phyloP scores from a whole-genome alignment of 2,797 vertebrate species.

The Pangasius macronema region DNA sequence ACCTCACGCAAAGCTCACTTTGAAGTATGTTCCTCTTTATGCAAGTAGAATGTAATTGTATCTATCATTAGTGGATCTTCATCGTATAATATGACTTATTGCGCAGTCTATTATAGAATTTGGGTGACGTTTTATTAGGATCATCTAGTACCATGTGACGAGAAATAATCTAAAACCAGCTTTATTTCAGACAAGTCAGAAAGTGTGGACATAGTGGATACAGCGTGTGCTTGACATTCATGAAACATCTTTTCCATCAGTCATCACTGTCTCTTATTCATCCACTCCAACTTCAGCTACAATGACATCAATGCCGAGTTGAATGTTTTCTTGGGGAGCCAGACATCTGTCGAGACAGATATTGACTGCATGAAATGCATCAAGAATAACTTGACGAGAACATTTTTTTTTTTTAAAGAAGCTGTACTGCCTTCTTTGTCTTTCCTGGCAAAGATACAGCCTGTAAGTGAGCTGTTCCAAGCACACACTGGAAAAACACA shows the following conservation, averaged over 20 bases:
- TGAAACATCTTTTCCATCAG: slow-evolving; percentile 32
- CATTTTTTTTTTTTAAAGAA: neutral
- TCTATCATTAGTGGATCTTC: neutral
- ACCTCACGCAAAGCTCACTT: neutral
- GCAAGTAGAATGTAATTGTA: neutral
- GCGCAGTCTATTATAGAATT: neutral
- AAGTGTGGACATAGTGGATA: neutral
- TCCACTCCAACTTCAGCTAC: slow-evolving; percentile 33
- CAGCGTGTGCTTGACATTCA: neutral
- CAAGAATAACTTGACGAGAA: slow-evolving; percentile 30
- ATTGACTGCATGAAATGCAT: slow-evolving; percentile 24
- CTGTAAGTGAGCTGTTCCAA: slow-evolving; percentile 16
- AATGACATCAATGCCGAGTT: slow-evolving; percentile 33
- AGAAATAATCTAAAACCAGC: neutral
- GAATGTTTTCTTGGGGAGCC: slow-evolving; percentile 31
- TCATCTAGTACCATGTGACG: neutral
- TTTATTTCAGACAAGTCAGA: neutral
- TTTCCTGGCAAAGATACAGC: slow-evolving; percentile 13
- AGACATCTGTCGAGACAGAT: slow-evolving; percentile 45
- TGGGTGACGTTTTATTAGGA: neutral
- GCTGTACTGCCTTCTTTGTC: slow-evolving; percentile 16
- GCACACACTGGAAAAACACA: neutral
- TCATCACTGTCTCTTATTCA: slow-evolving; percentile 35
- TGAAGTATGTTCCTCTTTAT: neutral
- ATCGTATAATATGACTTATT: neutral